A percentile compares a stretch with the other conserved stretches of the same genome.
Conservation (phyloP, 2,797 vertebrate genomes). For the Squalus acanthias region DNA sequence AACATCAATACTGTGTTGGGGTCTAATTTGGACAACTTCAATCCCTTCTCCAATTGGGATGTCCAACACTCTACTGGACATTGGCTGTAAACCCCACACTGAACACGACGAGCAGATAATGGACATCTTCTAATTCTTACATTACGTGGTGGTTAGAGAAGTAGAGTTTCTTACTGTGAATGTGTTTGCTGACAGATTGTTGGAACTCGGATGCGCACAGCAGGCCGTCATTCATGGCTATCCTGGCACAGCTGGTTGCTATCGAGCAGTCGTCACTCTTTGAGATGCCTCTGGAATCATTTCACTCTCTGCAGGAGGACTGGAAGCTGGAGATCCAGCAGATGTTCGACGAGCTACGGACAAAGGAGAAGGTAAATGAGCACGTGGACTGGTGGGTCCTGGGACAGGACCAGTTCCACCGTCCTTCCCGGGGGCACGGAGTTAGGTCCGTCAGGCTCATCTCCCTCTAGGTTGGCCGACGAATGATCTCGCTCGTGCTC, state of each 20-base stretch:
- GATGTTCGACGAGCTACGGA: slow-evolving; percentile 84
- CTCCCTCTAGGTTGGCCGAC: too few relatives aligned
- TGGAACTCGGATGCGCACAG: slow-evolving; percentile 78
- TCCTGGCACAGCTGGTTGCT: slow-evolving; percentile 67
- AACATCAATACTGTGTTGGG: too few relatives aligned
- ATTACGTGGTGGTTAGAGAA: neutral
- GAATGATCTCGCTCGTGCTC: too few relatives aligned
- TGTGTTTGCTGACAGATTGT: slow-evolving; percentile 61
- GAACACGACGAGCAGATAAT: neutral
- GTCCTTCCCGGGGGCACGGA: neutral
- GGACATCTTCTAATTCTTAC: too few relatives aligned
- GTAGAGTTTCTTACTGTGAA: neutral
- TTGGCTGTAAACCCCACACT: neutral
- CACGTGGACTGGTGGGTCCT: neutral
- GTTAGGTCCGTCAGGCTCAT: neutral
- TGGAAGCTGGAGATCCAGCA: slow-evolving; percentile 86
- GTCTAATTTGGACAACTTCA: too few relatives aligned
- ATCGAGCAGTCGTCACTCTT: slow-evolving; percentile 85
- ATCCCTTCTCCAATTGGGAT: neutral
- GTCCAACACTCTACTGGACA: neutral
- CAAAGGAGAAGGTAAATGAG: slow-evolving; percentile 78
- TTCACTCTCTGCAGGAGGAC: slow-evolving; percentile 85
- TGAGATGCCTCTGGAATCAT: slow-evolving; percentile 86
- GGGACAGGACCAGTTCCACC: neutral
- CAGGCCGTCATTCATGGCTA: slow-evolving; percentile 70